Evolutionary conservation across 2,797 vertebrate species (phyloP), one percentile per base, ranked within the genome.

Genomic region (Ctenochaetus hawaiiensis): DNA sequence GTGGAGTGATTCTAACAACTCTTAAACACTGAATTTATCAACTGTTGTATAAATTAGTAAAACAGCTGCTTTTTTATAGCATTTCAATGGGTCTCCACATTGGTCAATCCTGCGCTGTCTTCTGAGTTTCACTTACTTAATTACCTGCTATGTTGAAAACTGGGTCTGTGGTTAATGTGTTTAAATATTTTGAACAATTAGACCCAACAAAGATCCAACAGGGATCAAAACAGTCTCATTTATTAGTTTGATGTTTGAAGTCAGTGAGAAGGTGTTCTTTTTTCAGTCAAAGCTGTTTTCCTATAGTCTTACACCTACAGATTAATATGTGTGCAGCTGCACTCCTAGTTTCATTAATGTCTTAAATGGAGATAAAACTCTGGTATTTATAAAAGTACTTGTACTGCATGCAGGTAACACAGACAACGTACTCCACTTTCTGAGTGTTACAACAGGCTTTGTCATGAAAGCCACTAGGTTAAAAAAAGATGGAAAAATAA

Each of bases 341-440:
- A 26, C 26, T 26, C 26, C 26, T 2, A 26, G 26, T 26, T 2
- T 26, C 4, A 26, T 26, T 26, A 26, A 26, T 26, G 26, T 26
- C 26, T 51, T 10, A 23, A 26, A 53, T 49, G 44, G 43, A 53
- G 39, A 47, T n/a, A 4, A 9, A 44, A 12, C 30, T 59, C 30
- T 59, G 34, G 51, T 57, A 13, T 56, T 48, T 16, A 22, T 13
- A 47, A 30, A 43, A 62, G 6, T 48, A 18, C 10, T 49, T 17
- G 5, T 34, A 39, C 5, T 49, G 12, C 0, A 0, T 6, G 3
- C 18, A 54, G 22, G 48, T 43, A 59, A 64, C 18, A 44, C 26
- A 52, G 16, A 14, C 2, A 78, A 73, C 61, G 16, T 57, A 34
- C 64, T 85, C 75, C 72, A 91, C 81, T 72, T 72, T 63, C 77